These are phyloP conservation scores for Drosophila trichaetosa DNA, from an alignment of 2,888 invertebrate species.

Conservation along the genomic window DNA sequence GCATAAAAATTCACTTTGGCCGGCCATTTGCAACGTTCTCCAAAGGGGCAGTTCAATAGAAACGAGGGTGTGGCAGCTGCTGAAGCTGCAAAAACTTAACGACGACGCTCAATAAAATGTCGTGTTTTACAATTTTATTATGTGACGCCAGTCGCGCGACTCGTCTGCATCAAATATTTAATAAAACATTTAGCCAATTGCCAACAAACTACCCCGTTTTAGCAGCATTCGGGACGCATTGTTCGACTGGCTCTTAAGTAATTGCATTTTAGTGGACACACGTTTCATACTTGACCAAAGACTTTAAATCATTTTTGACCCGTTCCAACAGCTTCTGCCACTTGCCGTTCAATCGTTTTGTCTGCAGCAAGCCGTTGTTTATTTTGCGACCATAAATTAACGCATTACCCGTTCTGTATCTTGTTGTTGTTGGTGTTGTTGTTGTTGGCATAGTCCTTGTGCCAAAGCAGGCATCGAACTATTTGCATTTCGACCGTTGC, in stretches of 20 bases:
- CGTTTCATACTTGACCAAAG: conserved; percentile 57
- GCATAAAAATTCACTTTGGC: conserved; percentile 77
- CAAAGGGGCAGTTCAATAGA: conserved; percentile 47
- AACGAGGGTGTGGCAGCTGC: conserved; percentile 1
- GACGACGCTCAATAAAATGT: conserved; percentile 73
- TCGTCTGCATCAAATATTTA: conserved; percentile 67
- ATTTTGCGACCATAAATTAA: conserved; percentile 79
- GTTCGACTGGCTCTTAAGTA: conserved; percentile 67
- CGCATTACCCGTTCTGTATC: conserved; percentile 59
- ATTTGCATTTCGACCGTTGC: conserved; percentile 75
- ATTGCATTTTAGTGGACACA: conserved; percentile 76
- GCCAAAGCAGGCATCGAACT: conserved; percentile 68
- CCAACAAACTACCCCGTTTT: conserved; percentile 1
- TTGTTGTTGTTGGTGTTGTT: conserved; percentile 7
- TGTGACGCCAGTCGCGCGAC: conserved; percentile 65
- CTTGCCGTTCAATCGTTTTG: conserved; percentile 24
- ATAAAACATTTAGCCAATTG: conserved; percentile 46
- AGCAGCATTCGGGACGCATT: conserved; percentile 28
- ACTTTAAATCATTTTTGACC: conserved; percentile 65
- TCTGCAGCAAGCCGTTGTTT: conserved; percentile 54
- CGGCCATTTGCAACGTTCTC: conserved; percentile 24
- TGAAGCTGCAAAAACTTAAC: conserved; percentile 8
- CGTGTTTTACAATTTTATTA: conserved; percentile 83
- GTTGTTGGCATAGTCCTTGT: conserved; percentile 55
- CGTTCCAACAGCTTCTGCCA: not conserved